Evolutionary conservation across 2,888 invertebrate genomes (phyloP).

Genomic region (Drosophila eohydei): DNA sequence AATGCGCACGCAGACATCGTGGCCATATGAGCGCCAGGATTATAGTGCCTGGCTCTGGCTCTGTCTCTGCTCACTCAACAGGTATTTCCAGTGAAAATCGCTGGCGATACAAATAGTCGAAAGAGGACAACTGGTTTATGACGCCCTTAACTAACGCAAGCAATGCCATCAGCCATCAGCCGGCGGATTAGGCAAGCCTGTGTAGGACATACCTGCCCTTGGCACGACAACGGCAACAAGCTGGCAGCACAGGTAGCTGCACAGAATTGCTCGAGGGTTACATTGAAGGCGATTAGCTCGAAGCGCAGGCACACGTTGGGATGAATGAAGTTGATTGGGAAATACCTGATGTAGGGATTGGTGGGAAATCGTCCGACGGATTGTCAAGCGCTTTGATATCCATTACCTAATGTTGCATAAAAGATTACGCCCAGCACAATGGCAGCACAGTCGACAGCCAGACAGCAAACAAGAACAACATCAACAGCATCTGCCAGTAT

Average conservation of each 20-base stretch:
- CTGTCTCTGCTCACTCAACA: conserved; percentile 49
- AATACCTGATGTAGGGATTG: conserved; percentile 63
- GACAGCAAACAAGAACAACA: conserved; percentile 42
- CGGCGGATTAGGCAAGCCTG: conserved; percentile 47
- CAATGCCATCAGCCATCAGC: conserved; percentile 53
- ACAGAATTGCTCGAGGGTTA: background rate
- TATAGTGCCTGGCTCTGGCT: conserved; percentile 32
- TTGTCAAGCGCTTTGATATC: conserved; percentile 23
- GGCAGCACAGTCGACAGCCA: conserved; percentile 42
- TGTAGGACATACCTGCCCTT: conserved; percentile 26
- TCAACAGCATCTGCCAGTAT: conserved; percentile 22
- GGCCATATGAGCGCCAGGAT: conserved; percentile 74
- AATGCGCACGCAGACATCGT: conserved; percentile 43
- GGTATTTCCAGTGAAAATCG: conserved; percentile 71
- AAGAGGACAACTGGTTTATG: conserved; percentile 75
- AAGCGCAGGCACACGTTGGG: conserved; percentile 52
- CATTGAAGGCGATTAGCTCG: conserved; percentile 49
- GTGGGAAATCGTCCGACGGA: conserved; percentile 54
- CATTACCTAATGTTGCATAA: conserved; percentile 75
- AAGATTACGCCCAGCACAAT: conserved; percentile 50
- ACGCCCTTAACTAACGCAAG: conserved; percentile 50
- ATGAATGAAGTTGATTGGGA: conserved; percentile 74
- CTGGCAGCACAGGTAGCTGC: conserved; percentile 30
- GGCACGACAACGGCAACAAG: conserved; percentile 9
- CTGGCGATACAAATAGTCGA: conserved; percentile 41